Evolutionary conservation across 2,113 vertebrate species (phyloP), one percentile per base, ranked within the genome.

Genomic region (Nipponia nippon): DNA sequence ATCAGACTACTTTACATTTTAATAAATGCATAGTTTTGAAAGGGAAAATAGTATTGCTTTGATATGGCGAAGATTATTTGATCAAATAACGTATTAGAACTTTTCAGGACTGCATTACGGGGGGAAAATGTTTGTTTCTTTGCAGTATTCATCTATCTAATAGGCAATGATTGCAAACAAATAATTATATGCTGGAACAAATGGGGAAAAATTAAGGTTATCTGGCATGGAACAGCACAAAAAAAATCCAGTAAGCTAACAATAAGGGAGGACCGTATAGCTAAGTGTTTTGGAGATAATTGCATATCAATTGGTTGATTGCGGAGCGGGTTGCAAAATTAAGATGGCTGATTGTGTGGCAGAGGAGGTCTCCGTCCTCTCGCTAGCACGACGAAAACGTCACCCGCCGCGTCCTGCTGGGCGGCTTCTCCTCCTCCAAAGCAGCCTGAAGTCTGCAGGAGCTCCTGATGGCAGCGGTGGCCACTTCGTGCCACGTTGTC

Each of bases 1-100:
- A 97, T 93, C 91, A 87, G 92, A 90, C 95, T 97, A 75, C 95
- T 98, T 98, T 98, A 95, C 96, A 98, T 98, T 98, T 97, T 98
- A 98, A 98, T 98, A 98, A 98, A 98, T 95, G 97, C 95, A 62
- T 86, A 78, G 96, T 96, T 95, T 94, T 93, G 87, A 86, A 97
- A 90, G 84, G 94, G 95, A 95, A 98, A 97, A 96, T 91, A 96
- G 97, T 95, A 95, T 96, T 96, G 91, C 95, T 97, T 97, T 96
- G 97, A 96, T 98, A 97, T 38, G 72, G 96, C 56, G 34, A 58
- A 87, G 97, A 98, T 98, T 95, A 98, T 98, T 98, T 98, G 95
- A 97, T 97, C 97, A 97, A 97, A 97, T 97, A 97, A 97, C 49
- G 21, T 95, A 97, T 98, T 97, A 97, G 96, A 95, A 96, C 89